phyloP scores from a whole-genome alignment of 2,797 vertebrate genomes.

The Balearica regulorum region DNA sequence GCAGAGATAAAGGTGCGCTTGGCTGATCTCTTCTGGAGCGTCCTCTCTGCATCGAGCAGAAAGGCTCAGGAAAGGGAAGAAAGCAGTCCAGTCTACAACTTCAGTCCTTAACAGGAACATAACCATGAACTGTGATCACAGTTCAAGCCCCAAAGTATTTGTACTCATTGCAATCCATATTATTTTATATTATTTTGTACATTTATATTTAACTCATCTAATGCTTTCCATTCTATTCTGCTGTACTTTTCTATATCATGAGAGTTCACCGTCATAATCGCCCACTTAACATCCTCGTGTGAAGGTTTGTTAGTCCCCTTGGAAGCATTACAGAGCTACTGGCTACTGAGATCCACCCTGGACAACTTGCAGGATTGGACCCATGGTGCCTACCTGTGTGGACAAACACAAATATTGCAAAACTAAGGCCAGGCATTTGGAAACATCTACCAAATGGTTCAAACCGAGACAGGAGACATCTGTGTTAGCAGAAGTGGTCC shows the following conservation, averaged over 20 bases:
- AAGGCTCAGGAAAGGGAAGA: not conserved
- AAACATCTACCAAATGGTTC: not conserved
- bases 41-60: not conserved
- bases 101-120: not conserved
- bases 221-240: not conserved
- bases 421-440: not conserved
- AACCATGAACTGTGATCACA: not conserved
- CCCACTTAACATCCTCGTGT: not conserved
- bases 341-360: not conserved
- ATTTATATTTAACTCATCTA: not conserved
- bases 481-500: not conserved
- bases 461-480: not conserved
- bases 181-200: not conserved
- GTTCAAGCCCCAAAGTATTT: not conserved
- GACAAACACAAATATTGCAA: not conserved
- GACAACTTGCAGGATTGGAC: not conserved
- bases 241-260: not conserved
- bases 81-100: not conserved
- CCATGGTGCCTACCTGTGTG: accelerated
- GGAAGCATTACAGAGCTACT: not conserved
- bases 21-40: not conserved
- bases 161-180: not conserved
- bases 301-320: not conserved
- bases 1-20: not conserved
- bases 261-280: not conserved